Evolutionary conservation across 2,888 invertebrate genomes (phyloP).

Genomic region (Phengaris alcon): DNA sequence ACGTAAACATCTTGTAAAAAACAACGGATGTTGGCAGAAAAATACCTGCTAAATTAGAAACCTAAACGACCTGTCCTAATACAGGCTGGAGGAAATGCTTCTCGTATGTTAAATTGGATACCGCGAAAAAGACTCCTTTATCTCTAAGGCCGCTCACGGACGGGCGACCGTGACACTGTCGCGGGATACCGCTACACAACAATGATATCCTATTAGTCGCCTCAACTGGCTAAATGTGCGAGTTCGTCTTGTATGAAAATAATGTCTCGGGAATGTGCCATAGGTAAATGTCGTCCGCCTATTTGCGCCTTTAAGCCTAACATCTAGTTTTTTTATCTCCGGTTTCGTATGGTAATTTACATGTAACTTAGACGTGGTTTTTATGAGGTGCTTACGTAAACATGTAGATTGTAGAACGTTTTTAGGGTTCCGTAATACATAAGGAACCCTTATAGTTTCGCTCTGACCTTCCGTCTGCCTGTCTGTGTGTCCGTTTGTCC

Average conservation of each 20-base stretch:
- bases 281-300: no score
- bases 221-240: not conserved
- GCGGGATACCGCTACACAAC: not conserved
- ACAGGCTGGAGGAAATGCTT: not conserved
- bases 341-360: not conserved
- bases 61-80: not conserved
- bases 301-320: no score
- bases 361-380: not conserved
- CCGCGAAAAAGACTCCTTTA: constrained; percentile 8
- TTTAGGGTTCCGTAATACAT: not conserved
- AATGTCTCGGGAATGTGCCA: no score
- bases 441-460: no score
- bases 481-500: no score
- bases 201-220: not conserved
- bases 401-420: not conserved
- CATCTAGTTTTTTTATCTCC: constrained; percentile 1
- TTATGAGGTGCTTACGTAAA: not conserved
- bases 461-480: no score
- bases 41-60: constrained; percentile 18
- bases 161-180: not conserved
- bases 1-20: not conserved
- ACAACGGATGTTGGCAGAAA: not conserved
- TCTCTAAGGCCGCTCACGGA: not conserved
- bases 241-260: not conserved
- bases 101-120: constrained; percentile 1